These are phyloP conservation scores for Berghia stephanieae DNA, from an alignment of 1,140 invertebrate species.

Conservation along the genomic window DNA sequence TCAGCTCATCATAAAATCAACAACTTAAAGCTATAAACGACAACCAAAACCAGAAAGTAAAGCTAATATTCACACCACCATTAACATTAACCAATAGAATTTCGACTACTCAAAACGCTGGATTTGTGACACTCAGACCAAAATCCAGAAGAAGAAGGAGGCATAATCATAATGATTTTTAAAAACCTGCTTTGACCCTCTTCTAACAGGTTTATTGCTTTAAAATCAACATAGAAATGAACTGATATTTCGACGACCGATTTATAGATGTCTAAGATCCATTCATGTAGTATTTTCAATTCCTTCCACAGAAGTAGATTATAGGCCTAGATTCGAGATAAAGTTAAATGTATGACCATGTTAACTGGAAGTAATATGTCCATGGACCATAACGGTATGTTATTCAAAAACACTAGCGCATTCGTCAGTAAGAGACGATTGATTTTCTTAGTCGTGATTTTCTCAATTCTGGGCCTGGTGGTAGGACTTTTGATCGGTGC, in stretches of 20 bases:
- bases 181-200: no score
- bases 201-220: not conserved
- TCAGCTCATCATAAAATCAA: no score
- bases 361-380: not conserved
- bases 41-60: no score
- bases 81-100: no score
- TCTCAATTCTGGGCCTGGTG: not conserved
- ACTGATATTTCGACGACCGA: not conserved
- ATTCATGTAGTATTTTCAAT: not conserved
- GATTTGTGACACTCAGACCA: no score
- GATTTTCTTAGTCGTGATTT: not conserved
- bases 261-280: not conserved
- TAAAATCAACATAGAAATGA: not conserved
- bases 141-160: no score
- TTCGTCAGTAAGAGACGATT: not conserved
- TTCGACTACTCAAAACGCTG: no score
- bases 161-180: no score
- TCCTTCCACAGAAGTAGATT: not conserved
- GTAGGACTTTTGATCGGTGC: slow-evolving; percentile 17
- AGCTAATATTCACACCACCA: no score
- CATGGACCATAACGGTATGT: not conserved
- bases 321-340: not conserved
- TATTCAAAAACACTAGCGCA: not conserved
- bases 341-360: not conserved
- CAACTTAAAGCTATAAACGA: no score